Base-by-base conservation (phyloP, 2,888 invertebrate genomes). In the Zeuzera pyrina region DNA sequence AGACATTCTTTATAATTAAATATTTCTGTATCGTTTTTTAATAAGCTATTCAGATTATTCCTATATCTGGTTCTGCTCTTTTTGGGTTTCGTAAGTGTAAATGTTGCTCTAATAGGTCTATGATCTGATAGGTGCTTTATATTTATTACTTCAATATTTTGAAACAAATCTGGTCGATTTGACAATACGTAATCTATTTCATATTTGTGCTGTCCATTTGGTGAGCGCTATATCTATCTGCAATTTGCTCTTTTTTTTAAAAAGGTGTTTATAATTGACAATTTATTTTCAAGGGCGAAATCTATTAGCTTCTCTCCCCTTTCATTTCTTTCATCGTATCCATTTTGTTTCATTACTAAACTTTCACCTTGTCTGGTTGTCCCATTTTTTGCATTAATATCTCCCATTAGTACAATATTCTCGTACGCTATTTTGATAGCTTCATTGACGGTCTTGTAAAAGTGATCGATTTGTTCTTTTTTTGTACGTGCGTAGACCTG, bases 121-220 rank as follows among this genome's bases (percentile, higher is more conserved):
- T 46, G 44, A n/a, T 45, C 43, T 11, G 45, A 42, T 3, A 38
- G 34, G 29, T 34, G 39, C 12, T 35, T 35, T 11, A 39, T 6
- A 12, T 34, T 42, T 21, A 42, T n/a, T 5, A 32, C 22, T 32
- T 39, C 34, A 6, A 39, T 29, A 25, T 42, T 43, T 32, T 42
- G 24, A 7, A 44, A 36, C n/a, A 39, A 5, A 1, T 26, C 1
- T 7, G 38, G 38, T 13, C 13, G 19, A 14, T 45, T 47, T 24
- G 44, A 37, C 11, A 47, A 14, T 2, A 47, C 31, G 14, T 15
- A 39, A 21, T 45, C 42, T 3, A 48, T 45, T 34, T 45, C 43
- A 10, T 44, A 45, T 33, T 39, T 41, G 10, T 28, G 7, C 16
- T 33, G 16, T 6, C 26, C 29, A 21, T 42, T 22, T 3, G 45